Evolutionary conservation across 2,888 invertebrate species (phyloP).

Genomic region (Odontomyia ornata): DNA sequence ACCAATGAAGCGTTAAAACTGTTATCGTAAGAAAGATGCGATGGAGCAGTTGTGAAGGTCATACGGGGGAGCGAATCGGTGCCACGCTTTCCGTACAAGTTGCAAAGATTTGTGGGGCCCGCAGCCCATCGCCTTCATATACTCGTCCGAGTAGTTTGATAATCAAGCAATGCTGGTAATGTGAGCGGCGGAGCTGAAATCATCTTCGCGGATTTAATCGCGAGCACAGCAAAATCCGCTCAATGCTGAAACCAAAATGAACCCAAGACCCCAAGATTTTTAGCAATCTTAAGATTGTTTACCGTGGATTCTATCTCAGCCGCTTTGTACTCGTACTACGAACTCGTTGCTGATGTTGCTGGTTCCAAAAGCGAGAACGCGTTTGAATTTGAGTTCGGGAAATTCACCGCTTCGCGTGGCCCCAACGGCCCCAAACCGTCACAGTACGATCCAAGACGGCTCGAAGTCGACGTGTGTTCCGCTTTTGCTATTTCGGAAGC

Average conservation of each 20-base stretch:
- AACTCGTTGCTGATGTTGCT: neutral
- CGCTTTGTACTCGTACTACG: neutral
- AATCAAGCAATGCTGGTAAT: too few species aligned
- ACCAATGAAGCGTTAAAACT: constrained; percentile 1
- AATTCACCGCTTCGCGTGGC: constrained; percentile 25
- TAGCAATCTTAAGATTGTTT: constrained; percentile 4
- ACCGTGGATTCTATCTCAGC: neutral
- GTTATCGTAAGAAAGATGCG: too few species aligned
- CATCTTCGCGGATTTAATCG: constrained; percentile 21
- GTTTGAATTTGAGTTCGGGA: neutral
- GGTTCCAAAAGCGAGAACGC: neutral
- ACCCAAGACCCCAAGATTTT: constrained; percentile 5
- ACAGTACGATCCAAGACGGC: constrained; percentile 32
- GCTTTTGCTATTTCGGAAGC: constrained; percentile 18
- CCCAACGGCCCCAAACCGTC: constrained; percentile 12
- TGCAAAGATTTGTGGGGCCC: neutral
- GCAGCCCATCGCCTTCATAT: neutral
- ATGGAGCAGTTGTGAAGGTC: constrained; percentile 27
- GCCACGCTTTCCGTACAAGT: neutral
- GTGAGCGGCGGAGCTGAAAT: neutral
- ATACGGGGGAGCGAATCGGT: constrained; percentile 11
- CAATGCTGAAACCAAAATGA: neutral
- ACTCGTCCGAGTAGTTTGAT: too few species aligned
- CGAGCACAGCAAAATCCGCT: neutral
- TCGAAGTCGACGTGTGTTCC: neutral